These are phyloP conservation scores for Xenotilapia caudafasciata DNA, from an alignment of 2,113 vertebrate genomes.

Conservation along the genomic window DNA sequence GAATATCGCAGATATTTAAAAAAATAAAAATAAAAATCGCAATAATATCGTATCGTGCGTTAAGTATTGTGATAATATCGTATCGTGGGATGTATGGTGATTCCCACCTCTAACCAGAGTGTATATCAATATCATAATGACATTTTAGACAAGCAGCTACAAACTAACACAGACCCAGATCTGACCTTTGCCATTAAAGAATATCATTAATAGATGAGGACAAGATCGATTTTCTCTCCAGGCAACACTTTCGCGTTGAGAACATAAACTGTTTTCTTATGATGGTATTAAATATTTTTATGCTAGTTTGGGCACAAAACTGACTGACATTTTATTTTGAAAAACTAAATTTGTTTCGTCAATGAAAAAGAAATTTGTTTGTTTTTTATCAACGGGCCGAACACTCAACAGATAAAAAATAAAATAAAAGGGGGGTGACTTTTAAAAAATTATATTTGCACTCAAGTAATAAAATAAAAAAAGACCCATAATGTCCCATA, in stretches of 20 bases:
- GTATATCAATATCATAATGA: too few species aligned
- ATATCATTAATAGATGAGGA: not conserved
- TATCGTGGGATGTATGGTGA: too few species aligned
- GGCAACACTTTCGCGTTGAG: not conserved
- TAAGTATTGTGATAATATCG: too few species aligned
- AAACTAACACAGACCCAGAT: not conserved
- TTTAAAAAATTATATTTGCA: not conserved
- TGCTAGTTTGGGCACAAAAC: not conserved
- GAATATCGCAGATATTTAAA: too few species aligned
- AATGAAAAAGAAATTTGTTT: not conserved
- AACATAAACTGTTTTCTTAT: not conserved
- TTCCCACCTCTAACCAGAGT: too few species aligned
- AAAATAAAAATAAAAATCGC: too few species aligned
- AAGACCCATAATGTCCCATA: not conserved
- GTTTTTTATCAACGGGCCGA: not conserved
- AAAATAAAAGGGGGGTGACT: not conserved
- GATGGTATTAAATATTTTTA: not conserved
- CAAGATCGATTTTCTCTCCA: not conserved
- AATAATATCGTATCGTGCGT: too few species aligned
- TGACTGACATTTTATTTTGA: not conserved
- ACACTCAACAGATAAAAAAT: accelerated
- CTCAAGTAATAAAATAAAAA: accelerated
- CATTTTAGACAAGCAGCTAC: too few species aligned
- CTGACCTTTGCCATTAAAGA: not conserved
- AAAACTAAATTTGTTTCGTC: not conserved